These are phyloP conservation scores for Hyalella azteca DNA, from an alignment of 2,888 invertebrate genomes.

Conservation along the genomic window DNA sequence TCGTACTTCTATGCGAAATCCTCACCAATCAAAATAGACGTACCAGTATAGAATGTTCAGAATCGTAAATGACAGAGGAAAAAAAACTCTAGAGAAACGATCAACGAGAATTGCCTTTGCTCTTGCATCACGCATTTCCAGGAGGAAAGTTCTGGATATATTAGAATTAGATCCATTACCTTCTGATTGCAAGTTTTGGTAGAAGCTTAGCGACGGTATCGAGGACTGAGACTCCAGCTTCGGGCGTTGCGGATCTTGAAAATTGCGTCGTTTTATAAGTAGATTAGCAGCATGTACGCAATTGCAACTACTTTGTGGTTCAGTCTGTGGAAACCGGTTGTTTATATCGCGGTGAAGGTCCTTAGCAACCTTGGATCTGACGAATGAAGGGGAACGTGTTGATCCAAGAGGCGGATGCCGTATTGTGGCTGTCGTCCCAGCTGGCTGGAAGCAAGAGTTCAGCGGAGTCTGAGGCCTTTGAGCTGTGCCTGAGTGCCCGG, in stretches of 20 bases:
- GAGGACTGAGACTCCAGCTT: constrained; percentile 1
- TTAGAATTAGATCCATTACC: constrained; percentile 41
- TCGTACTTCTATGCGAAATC: no score
- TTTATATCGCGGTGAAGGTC: not conserved
- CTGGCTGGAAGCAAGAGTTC: not conserved
- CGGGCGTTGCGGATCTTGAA: constrained; percentile 38
- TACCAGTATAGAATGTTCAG: constrained; percentile 56
- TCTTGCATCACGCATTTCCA: constrained; percentile 47
- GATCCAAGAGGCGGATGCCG: not conserved
- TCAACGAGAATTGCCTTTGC: constrained; percentile 55
- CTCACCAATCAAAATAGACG: constrained; percentile 47
- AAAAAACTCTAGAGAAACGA: constrained; percentile 46
- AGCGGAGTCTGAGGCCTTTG: not conserved
- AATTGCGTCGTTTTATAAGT: not conserved
- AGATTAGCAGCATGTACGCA: not conserved
- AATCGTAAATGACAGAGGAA: constrained; percentile 48
- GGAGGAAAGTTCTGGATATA: constrained; percentile 39
- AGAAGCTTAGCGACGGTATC: not conserved
- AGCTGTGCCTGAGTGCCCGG: not conserved
- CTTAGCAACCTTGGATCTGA: not conserved
- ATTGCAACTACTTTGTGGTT: not conserved
- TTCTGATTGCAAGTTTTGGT: constrained; percentile 20
- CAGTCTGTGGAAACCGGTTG: not conserved
- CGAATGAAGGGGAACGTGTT: not conserved
- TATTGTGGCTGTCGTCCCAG: not conserved